phyloP scores from a whole-genome alignment of 1,140 invertebrate genomes.

The Euura saliciscinereae region DNA sequence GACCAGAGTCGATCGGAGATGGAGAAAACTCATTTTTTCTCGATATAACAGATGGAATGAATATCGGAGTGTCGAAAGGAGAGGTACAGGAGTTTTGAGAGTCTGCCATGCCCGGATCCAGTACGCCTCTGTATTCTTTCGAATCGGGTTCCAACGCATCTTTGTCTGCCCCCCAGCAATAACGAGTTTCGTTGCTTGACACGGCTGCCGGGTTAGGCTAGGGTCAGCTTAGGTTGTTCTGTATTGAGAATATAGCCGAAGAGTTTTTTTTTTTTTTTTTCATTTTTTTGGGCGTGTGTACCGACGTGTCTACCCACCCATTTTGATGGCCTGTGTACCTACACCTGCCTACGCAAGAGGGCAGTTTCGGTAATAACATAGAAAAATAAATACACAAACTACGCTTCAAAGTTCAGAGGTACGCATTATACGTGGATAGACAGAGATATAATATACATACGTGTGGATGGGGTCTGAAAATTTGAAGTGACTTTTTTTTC shows the following conservation, averaged over 20 bases:
- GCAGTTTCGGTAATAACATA: constrained; percentile 4
- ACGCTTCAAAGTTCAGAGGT: neutral
- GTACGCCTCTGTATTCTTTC: neutral
- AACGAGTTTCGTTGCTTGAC: constrained; percentile 4
- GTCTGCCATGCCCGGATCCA: too few species aligned
- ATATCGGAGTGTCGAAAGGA: too few species aligned
- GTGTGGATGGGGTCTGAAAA: too few species aligned
- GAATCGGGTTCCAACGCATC: neutral
- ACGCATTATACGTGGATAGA: neutral
- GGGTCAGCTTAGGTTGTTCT: neutral
- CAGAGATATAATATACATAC: too few species aligned
- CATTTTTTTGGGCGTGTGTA: neutral
- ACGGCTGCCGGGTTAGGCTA: neutral
- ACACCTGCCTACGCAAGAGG: constrained; percentile 3
- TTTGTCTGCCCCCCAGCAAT: constrained; percentile 6
- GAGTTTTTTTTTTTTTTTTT: too few species aligned
- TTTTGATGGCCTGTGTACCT: neutral
- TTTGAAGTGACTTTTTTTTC: neutral
- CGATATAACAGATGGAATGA: too few species aligned
- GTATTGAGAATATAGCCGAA: too few species aligned
- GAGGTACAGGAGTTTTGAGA: too few species aligned
- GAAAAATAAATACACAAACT: constrained; percentile 2
- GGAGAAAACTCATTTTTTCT: too few species aligned
- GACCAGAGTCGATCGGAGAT: too few species aligned
- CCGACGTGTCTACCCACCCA: neutral